Conservation (phyloP, 2,113 vertebrate species). For the Noctilio leporinus region DNA sequence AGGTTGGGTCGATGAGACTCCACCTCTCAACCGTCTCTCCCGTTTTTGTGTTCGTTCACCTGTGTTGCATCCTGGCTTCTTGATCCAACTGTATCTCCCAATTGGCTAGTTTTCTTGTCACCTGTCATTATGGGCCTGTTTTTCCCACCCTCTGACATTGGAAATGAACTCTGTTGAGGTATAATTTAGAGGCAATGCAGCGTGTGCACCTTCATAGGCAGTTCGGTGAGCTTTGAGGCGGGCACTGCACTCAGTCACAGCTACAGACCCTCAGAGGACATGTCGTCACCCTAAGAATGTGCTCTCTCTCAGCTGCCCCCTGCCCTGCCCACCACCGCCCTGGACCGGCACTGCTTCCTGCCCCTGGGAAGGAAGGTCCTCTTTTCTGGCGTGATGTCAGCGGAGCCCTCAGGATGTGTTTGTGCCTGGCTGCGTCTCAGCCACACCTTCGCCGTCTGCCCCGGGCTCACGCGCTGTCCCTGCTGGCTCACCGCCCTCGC, state of each 20-base stretch:
- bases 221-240: not conserved
- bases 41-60: not conserved
- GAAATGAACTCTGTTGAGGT: not conserved
- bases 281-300: too few species aligned
- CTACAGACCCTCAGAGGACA: too few species aligned
- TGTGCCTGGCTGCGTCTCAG: too few species aligned
- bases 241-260: fast-evolving
- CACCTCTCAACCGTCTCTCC: not conserved
- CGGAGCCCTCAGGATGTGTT: not conserved
- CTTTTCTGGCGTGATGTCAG: fast-evolving
- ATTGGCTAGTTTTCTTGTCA: not conserved
- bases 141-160: not conserved
- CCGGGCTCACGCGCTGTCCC: too few species aligned
- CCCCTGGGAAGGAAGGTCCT: too few species aligned
- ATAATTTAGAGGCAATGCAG: not conserved
- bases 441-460: too few species aligned
- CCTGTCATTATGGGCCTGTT: not conserved
- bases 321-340: not conserved
- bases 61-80: not conserved
- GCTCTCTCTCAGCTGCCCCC: not conserved
- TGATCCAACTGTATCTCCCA: not conserved
- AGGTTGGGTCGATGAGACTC: not conserved
- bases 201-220: fast-evolving
- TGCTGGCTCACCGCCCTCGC: too few species aligned
- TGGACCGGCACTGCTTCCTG: fast-evolving